Evolutionary conservation across 2,888 invertebrate species (phyloP).

Genomic region (Ormyrus nitidulus): DNA sequence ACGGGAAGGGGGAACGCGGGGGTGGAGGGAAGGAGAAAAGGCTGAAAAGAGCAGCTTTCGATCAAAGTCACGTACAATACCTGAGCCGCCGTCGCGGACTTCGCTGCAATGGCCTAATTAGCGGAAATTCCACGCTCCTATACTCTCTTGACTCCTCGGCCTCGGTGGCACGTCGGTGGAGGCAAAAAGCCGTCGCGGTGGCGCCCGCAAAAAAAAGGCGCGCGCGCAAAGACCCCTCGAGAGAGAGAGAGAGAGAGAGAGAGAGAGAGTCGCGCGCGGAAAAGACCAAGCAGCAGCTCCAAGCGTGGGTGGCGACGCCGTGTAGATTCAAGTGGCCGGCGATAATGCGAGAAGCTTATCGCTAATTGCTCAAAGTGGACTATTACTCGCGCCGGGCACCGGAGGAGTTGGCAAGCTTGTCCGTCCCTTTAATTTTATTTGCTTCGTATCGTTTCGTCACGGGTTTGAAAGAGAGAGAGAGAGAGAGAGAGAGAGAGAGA

Average conservation of each 20-base stretch:
- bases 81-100: neutral
- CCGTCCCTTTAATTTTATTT: too few relatives aligned
- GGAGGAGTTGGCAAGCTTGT: too few relatives aligned
- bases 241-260: neutral
- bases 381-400: too few relatives aligned
- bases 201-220: too few relatives aligned
- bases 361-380: neutral
- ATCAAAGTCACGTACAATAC: slow-evolving; percentile 27
- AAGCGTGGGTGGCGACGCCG: neutral
- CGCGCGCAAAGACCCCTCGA: too few relatives aligned
- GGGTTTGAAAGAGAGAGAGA: too few relatives aligned
- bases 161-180: too few relatives aligned
- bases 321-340: neutral
- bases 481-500: too few relatives aligned
- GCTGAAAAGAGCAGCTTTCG: slow-evolving; percentile 15
- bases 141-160: too few relatives aligned
- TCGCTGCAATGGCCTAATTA: slow-evolving; percentile 8
- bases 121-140: neutral
- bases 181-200: too few relatives aligned
- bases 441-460: too few relatives aligned
- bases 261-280: neutral
- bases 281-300: neutral
- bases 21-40: neutral
- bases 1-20: too few relatives aligned
- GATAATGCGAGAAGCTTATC: slow-evolving; percentile 15